Conservation (phyloP, 2,888 invertebrate species). For the Lasioglossum morio region DNA sequence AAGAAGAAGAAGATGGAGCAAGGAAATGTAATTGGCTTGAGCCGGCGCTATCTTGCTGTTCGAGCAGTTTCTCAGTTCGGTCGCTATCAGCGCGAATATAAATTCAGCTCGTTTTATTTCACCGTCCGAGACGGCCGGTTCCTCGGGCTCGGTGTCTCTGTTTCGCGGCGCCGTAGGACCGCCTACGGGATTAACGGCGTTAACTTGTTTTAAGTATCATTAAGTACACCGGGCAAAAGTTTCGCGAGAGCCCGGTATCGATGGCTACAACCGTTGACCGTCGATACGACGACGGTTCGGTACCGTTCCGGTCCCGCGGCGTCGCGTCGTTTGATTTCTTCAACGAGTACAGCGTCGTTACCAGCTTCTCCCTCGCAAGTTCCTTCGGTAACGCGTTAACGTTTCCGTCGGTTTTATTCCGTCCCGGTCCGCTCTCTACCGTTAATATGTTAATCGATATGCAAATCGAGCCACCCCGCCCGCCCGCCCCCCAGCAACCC, state of each 20-base stretch:
- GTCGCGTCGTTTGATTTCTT: conserved; percentile 54
- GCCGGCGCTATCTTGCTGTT: conserved; percentile 81
- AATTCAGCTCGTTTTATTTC: conserved; percentile 80
- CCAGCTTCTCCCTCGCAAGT: conserved; percentile 7
- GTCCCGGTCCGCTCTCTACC: not conserved
- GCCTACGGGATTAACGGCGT: conserved; percentile 74
- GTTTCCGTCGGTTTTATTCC: conserved; percentile 33
- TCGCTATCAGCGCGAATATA: conserved; percentile 82
- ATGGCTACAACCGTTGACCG: conserved; percentile 64
- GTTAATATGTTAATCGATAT: conserved; percentile 64
- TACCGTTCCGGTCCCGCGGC: not conserved
- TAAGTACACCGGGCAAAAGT: conserved; percentile 70
- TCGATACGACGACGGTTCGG: conserved; percentile 52
- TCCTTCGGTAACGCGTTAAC: conserved; percentile 24
- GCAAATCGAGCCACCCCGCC: conserved; percentile 34
- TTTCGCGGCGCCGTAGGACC: conserved; percentile 41
- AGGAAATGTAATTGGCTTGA: conserved; percentile 83
- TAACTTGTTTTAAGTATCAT: conserved; percentile 75
- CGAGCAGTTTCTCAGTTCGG: conserved; percentile 82
- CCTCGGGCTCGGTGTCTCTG: conserved; percentile 28
- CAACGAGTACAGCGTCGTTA: conserved; percentile 52
- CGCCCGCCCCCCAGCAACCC: not conserved
- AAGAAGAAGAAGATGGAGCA: conserved; percentile 75
- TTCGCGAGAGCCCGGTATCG: conserved; percentile 65
- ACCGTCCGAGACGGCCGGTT: conserved; percentile 41